Base-by-base conservation (phyloP, 2,797 vertebrate species). In the Anniella stebbinsi region DNA sequence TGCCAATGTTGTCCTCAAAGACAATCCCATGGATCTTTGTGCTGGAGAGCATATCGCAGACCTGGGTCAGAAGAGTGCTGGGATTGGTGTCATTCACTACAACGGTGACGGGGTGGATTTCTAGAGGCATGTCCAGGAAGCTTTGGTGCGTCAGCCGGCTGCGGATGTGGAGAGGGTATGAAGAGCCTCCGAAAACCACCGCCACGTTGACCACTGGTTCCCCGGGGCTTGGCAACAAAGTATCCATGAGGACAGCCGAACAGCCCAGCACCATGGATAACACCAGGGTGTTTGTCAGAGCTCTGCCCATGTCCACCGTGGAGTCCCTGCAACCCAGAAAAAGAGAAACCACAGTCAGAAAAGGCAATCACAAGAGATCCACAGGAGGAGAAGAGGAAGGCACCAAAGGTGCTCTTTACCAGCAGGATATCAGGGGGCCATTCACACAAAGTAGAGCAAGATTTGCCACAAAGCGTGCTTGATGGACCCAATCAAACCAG, bases 31-130 rank as follows among this genome's bases (percentile, higher is more conserved):
- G 99, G 94, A 99, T 97, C 2, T 97, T 98, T 94, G 98, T 98
- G 66, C 98, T 97, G 15, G 98, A 97, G 0, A 99, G 98, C 18
- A 99, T 98, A 95, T 98, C 90, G 0, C 99, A 99, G 97, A 99
- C 98, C 87, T 98, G 98, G 18, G 98, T 99, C 94, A 99, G 97
- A 93, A 99, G 98, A 30, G 98, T 98, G 92, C 99, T 98, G 11
- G 99, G 99, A 95, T 99, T 98, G 95, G 98, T 99, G 97, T 98
- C 98, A 96, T 99, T 99, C 93, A 99, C 98, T 88, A 99, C 93
- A 92, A 99, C 98, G 0, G 98, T 99, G 97, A 99, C 98, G 15
- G 98, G 98, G 93, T 98, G 99, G 95, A 99, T 98, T 95, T 99
- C 98, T 97, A 99, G 91, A 7, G 99, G 98, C 97, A 99, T 97